Conservation (phyloP, 2,113 vertebrate species). For the Oenanthe oenanthe region DNA sequence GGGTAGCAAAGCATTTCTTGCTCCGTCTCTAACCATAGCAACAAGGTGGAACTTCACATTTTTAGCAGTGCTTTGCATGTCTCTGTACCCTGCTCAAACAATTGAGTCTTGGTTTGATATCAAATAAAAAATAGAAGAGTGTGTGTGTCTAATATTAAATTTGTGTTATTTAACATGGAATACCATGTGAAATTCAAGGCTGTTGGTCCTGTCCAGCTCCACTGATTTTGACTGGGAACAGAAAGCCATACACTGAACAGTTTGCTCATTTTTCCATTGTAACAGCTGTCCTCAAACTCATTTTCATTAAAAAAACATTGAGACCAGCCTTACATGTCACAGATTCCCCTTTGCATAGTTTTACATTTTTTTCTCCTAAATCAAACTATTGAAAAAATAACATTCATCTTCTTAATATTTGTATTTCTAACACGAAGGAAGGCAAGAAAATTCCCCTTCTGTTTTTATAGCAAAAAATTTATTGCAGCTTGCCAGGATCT, state of each 20-base stretch:
- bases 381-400: background rate
- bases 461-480: slow-evolving; percentile 2
- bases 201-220: background rate
- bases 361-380: background rate
- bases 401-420: background rate
- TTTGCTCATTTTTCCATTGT: background rate
- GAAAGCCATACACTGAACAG: background rate
- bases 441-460: background rate
- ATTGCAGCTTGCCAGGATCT: slow-evolving; percentile 8
- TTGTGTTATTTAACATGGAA: background rate
- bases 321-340: background rate
- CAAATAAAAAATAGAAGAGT: background rate
- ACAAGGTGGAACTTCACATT: background rate
- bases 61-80: background rate
- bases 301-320: background rate
- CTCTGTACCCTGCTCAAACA: background rate
- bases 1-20: background rate
- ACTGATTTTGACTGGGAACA: background rate
- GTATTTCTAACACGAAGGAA: background rate
- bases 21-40: background rate
- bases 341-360: background rate
- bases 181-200: background rate
- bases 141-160: background rate
- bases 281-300: background rate
- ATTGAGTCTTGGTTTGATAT: background rate